A percentile compares a stretch with the other conserved stretches of the same genome.
Conservation (phyloP, 2,113 vertebrate species). For the Bujurquina vittata region DNA sequence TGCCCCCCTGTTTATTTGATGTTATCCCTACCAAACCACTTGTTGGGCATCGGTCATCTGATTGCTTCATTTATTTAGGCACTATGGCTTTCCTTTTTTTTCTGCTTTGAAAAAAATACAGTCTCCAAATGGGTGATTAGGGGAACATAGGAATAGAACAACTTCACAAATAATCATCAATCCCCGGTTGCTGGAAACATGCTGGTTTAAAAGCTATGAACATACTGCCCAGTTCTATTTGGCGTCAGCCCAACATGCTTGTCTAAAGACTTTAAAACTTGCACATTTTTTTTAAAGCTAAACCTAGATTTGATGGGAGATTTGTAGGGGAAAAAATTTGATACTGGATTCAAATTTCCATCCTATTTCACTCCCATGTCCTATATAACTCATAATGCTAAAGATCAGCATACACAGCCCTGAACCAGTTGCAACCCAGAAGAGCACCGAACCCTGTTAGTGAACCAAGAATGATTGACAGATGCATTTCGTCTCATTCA, state of each 20-base stretch:
- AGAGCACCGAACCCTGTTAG: constrained; percentile 59
- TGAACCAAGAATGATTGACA: constrained; percentile 67
- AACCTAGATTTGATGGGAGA: not conserved
- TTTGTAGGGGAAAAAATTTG: constrained; percentile 1
- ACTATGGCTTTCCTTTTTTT: too few species aligned
- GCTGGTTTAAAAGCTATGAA: not conserved
- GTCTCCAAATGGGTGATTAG: not conserved
- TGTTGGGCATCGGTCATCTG: too few species aligned
- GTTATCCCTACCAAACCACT: not conserved
- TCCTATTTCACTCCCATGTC: not conserved
- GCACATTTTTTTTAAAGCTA: not conserved
- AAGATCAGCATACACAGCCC: constrained; percentile 38
- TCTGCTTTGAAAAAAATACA: too few species aligned
- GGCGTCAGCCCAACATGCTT: rapidly evolving
- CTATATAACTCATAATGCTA: not conserved
- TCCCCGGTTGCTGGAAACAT: not conserved
- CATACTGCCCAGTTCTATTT: not conserved
- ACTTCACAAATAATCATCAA: not conserved
- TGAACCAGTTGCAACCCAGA: constrained; percentile 26
- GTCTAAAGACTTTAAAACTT: not conserved
- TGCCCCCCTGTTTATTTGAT: not conserved
- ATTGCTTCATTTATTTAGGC: too few species aligned
- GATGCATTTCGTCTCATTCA: constrained; percentile 59
- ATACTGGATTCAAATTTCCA: not conserved
- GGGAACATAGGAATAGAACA: not conserved